These are phyloP conservation scores for Cyanoliseus patagonus DNA, from an alignment of 2,113 vertebrate species.

Conservation along the genomic window DNA sequence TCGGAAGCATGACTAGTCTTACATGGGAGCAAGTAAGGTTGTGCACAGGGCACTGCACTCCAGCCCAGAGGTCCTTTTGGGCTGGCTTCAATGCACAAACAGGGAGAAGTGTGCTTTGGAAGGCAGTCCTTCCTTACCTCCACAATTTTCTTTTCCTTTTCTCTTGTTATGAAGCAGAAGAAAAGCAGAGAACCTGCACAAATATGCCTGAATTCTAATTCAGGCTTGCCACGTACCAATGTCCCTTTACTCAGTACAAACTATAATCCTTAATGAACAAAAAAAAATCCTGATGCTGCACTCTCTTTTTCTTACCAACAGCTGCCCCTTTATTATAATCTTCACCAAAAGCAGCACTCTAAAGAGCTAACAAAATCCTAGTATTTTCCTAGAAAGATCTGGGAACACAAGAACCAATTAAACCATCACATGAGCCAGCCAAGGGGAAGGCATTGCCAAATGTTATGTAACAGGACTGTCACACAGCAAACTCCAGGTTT, in stretches of 20 bases:
- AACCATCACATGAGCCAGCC: neutral
- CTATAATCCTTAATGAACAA: neutral
- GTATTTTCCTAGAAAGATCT: slow-evolving; percentile 35
- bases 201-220: neutral
- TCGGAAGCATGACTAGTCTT: neutral
- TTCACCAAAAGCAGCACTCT: neutral
- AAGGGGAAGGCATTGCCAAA: neutral
- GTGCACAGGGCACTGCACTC: neutral
- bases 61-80: neutral
- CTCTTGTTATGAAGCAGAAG: neutral
- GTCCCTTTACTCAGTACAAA: neutral
- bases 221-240: neutral
- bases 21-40: neutral
- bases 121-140: neutral
- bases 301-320: neutral
- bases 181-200: accelerated
- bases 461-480: neutral
- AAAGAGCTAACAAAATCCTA: neutral
- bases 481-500: neutral
- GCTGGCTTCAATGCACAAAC: neutral
- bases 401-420: slow-evolving; percentile 14
- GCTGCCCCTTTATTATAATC: neutral
- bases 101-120: neutral
- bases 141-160: neutral
- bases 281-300: neutral